A percentile compares a stretch with the other conserved stretches of the same genome.
Evolutionary conservation across 2,797 vertebrate species (phyloP).

Genomic region (Cossypha niveicapilla): DNA sequence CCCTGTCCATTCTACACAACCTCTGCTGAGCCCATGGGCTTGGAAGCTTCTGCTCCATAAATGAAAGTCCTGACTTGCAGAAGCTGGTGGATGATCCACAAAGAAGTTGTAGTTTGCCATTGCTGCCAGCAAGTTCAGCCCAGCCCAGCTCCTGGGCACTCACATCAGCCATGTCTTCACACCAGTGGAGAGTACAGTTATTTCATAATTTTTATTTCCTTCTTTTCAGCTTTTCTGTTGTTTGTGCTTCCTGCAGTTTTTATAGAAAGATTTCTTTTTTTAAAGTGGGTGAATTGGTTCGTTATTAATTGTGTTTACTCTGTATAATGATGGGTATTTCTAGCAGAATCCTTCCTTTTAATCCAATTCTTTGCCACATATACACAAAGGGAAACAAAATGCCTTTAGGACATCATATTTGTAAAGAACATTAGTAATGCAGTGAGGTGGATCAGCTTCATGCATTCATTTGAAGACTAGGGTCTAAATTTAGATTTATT

Average conservation of each 20-base stretch:
- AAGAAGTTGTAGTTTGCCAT: background rate
- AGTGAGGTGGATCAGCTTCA: background rate
- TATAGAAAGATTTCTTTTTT: background rate
- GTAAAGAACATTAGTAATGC: constrained; percentile 34
- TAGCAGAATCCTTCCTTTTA: background rate
- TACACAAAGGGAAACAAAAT: background rate
- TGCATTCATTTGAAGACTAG: background rate
- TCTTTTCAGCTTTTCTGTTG: background rate
- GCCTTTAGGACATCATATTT: background rate
- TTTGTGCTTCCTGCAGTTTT: background rate
- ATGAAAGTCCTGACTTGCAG: background rate
- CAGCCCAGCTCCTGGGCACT: background rate
- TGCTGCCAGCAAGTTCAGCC: background rate
- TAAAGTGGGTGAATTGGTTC: background rate
- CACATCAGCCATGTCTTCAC: background rate
- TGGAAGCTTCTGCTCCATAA: background rate
- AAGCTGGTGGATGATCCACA: background rate
- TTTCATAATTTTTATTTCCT: background rate
- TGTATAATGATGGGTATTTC: background rate
- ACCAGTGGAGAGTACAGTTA: background rate
- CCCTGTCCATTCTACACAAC: background rate
- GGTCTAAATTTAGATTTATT: constrained; percentile 27
- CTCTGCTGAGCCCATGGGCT: background rate
- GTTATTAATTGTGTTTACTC: background rate
- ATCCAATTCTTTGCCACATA: background rate